phyloP scores from a whole-genome alignment of 2,888 invertebrate species.

The Argynnis bischoffii region DNA sequence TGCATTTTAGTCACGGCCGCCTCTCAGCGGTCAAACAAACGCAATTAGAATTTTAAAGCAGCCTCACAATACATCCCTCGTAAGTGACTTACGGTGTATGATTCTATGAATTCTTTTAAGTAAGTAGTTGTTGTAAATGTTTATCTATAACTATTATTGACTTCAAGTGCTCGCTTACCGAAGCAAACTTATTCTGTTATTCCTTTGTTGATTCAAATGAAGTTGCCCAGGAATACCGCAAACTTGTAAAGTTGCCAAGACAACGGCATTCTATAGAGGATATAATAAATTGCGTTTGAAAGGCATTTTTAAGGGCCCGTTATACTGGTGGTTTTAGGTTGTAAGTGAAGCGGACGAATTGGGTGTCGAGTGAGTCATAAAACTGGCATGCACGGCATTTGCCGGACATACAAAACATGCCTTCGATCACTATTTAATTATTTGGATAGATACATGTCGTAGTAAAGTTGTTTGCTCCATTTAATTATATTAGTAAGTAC shows the following conservation, averaged over 20 bases:
- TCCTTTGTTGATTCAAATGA: slow-evolving; percentile 15
- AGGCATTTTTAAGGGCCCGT: slow-evolving; percentile 47
- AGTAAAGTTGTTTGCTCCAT: slow-evolving; percentile 4
- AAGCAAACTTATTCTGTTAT: slow-evolving; percentile 7
- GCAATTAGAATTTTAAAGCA: slow-evolving; percentile 41
- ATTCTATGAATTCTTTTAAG: slow-evolving; percentile 20
- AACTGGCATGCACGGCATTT: slow-evolving; percentile 62
- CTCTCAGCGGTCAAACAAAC: slow-evolving; percentile 42
- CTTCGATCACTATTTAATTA: slow-evolving; percentile 47
- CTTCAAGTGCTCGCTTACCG: slow-evolving; percentile 15
- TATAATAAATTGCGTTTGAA: slow-evolving; percentile 20
- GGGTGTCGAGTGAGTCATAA: slow-evolving; percentile 64
- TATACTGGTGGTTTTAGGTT: slow-evolving; percentile 49
- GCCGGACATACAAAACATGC: slow-evolving; percentile 60
- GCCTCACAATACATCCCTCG: slow-evolving; percentile 38
- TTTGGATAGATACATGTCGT: slow-evolving; percentile 46
- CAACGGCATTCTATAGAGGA: slow-evolving; percentile 26
- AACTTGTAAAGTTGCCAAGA: slow-evolving; percentile 25
- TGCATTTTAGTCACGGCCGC: slow-evolving; percentile 45
- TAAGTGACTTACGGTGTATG: slow-evolving; percentile 19
- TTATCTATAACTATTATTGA: slow-evolving; percentile 26
- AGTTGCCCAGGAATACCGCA: slow-evolving; percentile 21
- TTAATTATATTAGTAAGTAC: background rate
- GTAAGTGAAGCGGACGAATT: slow-evolving; percentile 42
- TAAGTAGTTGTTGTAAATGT: slow-evolving; percentile 27